Conservation (phyloP, 2,113 vertebrate genomes). For the Odontophorus gujanensis region DNA sequence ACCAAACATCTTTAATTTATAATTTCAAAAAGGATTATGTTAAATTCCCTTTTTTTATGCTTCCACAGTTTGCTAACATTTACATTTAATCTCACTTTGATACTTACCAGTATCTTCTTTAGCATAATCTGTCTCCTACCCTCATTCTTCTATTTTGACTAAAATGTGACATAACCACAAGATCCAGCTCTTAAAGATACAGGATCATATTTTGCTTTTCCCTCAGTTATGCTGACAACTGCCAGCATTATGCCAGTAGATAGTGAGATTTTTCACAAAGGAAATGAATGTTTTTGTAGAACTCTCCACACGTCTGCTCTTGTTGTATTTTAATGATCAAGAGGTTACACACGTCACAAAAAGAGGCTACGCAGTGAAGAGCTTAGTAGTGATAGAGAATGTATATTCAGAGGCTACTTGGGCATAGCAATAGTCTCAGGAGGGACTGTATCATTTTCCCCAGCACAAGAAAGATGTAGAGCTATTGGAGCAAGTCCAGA, state of each 20-base stretch:
- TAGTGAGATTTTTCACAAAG: not conserved
- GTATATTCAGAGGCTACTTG: not conserved
- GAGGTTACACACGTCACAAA: not conserved
- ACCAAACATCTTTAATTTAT: not conserved
- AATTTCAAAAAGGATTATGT: constrained; percentile 48
- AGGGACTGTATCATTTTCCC: not conserved
- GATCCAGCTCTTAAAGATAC: not conserved
- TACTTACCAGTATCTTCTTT: not conserved
- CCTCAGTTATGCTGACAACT: not conserved
- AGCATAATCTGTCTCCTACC: not conserved
- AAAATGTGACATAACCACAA: not conserved
- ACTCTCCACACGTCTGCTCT: not conserved
- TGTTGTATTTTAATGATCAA: not conserved
- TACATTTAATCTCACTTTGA: constrained; percentile 37
- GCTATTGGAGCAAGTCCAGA: no score
- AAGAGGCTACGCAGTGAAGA: not conserved
- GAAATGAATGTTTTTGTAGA: not conserved
- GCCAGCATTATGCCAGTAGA: not conserved
- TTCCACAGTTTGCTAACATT: constrained; percentile 1
- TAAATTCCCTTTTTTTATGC: not conserved
- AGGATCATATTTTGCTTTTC: not conserved
- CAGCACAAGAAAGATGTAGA: no score
- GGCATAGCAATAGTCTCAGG: not conserved
- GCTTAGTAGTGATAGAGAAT: not conserved
- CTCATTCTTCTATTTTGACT: not conserved